A percentile compares a stretch with the other conserved stretches of the same genome.
These are phyloP conservation scores for Philereme transversata DNA, from an alignment of 2,888 invertebrate genomes.

Conservation along the genomic window DNA sequence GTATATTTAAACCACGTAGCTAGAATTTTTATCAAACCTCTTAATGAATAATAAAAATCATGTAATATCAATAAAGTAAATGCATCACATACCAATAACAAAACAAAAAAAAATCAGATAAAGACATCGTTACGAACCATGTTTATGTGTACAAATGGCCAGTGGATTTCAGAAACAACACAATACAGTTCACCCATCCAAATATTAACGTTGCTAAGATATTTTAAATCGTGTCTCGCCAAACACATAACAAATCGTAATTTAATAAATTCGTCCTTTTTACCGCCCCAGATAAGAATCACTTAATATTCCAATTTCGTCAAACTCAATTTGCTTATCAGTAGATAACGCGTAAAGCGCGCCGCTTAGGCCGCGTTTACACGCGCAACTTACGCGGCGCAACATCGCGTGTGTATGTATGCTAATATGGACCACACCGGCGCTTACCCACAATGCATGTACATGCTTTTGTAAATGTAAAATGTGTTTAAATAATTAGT, in stretches of 20 bases:
- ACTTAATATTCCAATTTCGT: conserved; percentile 42
- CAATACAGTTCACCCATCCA: no score
- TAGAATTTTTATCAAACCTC: no score
- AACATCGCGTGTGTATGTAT: conserved; percentile 34
- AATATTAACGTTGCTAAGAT: not conserved
- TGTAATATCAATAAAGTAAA: no score
- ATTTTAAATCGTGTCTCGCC: not conserved
- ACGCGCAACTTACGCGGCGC: conserved; percentile 26
- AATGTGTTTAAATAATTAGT: no score
- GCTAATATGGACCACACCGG: conserved; percentile 37
- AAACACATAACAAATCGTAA: not conserved
- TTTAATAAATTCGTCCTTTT: conserved; percentile 12
- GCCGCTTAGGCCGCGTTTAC: conserved; percentile 30
- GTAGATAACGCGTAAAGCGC: conserved; percentile 30
- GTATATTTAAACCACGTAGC: no score
- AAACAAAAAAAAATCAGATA: no score
- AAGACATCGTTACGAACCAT: no score
- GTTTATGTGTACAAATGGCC: no score
- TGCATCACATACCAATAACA: no score
- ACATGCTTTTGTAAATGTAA: conserved; percentile 3
- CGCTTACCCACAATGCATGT: not conserved
- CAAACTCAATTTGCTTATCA: conserved; percentile 43
- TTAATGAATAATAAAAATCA: no score
- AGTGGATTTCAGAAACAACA: no score
- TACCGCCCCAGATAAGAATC: conserved; percentile 31